Base-by-base conservation (phyloP, 2,113 vertebrate genomes). In the Pluvialis apricaria region DNA sequence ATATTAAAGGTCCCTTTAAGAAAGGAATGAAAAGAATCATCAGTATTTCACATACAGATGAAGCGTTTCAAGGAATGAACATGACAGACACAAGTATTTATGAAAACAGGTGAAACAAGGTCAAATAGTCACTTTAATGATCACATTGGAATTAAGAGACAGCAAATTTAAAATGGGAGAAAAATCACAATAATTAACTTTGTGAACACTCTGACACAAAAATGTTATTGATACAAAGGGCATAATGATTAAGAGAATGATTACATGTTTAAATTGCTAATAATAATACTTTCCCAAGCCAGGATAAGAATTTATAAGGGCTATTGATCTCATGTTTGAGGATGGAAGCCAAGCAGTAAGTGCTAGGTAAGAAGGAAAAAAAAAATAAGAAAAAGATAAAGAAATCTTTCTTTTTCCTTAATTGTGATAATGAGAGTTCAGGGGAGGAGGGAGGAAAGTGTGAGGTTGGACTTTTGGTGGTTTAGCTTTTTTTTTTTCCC, bases 91-190 rank as follows among this genome's bases (percentile, higher is more conserved):
- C 4, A 19, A 65, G 86, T 8, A 80, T 72, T 91, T 82, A 77
- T 62, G 66, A 66, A 51, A 95, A 82, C 86, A 85, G 84, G 91
- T 91, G 82, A 94, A 85, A 62, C 45, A 44, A 94, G 96, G 92
- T 92, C 84, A 95, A 61, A 54, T 6, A 54, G 81, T 70, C 77
- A 38, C 84, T 89, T 42, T 22, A 45, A 3, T 18, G 71, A 70
- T 49, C 81, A 28, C n/a, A 4, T 1, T 20, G 26, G 75, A 87
- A 87, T 85, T 66, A 65, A 91, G 66, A 91, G 54, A 72, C 31
- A 57, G 40, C 52, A 62, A 51, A 15, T 61, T 61, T 24, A 51
- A 68, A 88, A 79, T 4, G 12, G 32, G 58, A 31, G 42, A 91
- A 66, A 72, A 94, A 91, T 34, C 86, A 92, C 55, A 64, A 34